Base-by-base conservation (phyloP, 2,113 vertebrate genomes). In the Rynchops niger region DNA sequence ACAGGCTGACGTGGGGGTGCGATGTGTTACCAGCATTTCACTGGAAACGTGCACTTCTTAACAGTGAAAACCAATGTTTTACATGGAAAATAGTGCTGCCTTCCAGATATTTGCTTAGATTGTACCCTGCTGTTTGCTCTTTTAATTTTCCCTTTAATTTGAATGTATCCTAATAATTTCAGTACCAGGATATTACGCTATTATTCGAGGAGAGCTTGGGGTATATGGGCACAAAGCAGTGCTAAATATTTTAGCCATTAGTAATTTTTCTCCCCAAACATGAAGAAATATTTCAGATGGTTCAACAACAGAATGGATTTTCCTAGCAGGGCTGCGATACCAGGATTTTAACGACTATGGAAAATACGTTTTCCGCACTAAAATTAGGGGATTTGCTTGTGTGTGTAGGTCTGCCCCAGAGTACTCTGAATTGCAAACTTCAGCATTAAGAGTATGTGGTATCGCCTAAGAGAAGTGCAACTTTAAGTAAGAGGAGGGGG, bases 241-340 rank as follows among this genome's bases (percentile, higher is more conserved):
- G 66, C 72, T 96, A 40, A 93, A 95, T 97, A 90, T 70, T 97
- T 97, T 63, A 86, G 82, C 0, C 2, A 63, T 93, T 94, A 94
- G 88, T 88, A 94, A 94, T 96, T 94, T 86, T 93, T 93, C 63
- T 88, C 50, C 76, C 52, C 50, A 90, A 53, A 92, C 47, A 77
- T 18, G 79, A 85, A 81, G 58, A 93, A 93, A 90, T 88, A 30
- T 78, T 92, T 96, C 76, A 95, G 92, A 93, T 95, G 49, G 36
- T 72, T 97, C 69, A 85, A 67, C 86, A 97, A 61, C 69, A 91
- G 61, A 92, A 65, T 8, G 80, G 77, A 82, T 96, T 96, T 79
- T 93, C 69, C 81, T 82, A 85, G 77, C 26, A 66, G 23, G 38
- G 61, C 58, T 89, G 65, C 3, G 29, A 52, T 72, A 82, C 58